phyloP scores from a whole-genome alignment of 1,140 invertebrate genomes.

The Anagrus nilaparvatae region DNA sequence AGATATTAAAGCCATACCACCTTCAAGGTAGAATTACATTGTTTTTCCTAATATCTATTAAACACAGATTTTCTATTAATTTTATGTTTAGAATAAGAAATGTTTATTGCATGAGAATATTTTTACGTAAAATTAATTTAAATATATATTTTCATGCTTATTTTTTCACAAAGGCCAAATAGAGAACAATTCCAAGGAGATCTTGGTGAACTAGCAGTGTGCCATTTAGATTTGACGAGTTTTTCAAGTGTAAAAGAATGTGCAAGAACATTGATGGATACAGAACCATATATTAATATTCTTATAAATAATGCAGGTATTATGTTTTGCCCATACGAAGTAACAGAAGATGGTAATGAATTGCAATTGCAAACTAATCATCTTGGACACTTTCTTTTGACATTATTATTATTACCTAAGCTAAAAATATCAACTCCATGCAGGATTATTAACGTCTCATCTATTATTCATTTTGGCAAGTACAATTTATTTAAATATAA shows the following conservation, averaged over 20 bases:
- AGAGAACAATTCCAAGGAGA: constrained; percentile 32
- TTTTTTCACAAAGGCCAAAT: constrained; percentile 23
- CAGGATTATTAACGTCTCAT: constrained; percentile 61
- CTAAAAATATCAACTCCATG: constrained; percentile 45
- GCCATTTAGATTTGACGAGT: constrained; percentile 60
- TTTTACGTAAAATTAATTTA: too few species aligned
- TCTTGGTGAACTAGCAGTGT: constrained; percentile 46
- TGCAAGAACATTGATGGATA: constrained; percentile 49
- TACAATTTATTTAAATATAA: too few species aligned
- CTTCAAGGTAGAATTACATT: constrained; percentile 21
- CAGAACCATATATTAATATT: constrained; percentile 54
- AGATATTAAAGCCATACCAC: constrained; percentile 31
- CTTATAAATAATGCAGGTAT: constrained; percentile 77
- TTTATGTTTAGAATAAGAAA: too few species aligned
- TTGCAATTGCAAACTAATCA: constrained; percentile 69
- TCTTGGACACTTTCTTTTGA: constrained; percentile 77
- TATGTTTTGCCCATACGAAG: constrained; percentile 56
- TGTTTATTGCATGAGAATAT: too few species aligned
- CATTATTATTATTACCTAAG: constrained; percentile 60
- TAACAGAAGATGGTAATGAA: constrained; percentile 72
- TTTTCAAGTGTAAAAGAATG: constrained; percentile 63
- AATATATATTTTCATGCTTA: too few species aligned
- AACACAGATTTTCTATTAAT: too few species aligned
- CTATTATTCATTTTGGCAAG: constrained; percentile 48
- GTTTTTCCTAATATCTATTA: background rate